Evolutionary conservation across 2,888 invertebrate species (phyloP), one percentile per base, ranked within the genome.

Genomic region (Palloptera scutellata): DNA sequence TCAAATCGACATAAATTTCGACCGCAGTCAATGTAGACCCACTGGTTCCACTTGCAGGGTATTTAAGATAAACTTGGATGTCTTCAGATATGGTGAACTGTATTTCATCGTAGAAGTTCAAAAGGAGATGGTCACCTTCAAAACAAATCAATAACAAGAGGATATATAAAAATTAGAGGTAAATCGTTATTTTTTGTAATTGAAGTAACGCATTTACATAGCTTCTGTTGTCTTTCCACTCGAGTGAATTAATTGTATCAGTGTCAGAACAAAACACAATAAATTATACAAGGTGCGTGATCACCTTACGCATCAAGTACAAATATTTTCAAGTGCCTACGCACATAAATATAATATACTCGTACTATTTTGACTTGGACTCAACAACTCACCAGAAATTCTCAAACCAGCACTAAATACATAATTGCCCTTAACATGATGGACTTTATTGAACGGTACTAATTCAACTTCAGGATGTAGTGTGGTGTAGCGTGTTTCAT

Each of bases 401-500:
- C 82, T 75, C 53, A 77, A 68, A 3, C 84, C 83, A 9, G 74
- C 57, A 3, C 74, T 77, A 68, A 83, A 83, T 0, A 80, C 77
- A 51, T 77, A 72, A 52, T 79, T 81, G n/a, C 83, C 83, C 62
- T 82, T 81, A n/a, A 77, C 76, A 70, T 83, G 78, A 61, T 75
- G 75, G 9, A 74, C 77, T 68, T 82, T 83, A 11, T 68, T 64
- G 59, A 83, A 76, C 2, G 73, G 40, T 3, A 57, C 67, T 12
- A 79, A 71, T 1, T 42, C 13, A 0, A 59, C 72, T 0, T 68
- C 64, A 42, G 82, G 82, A 76, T 82, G 43, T 0, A 69, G 43
- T 0, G 58, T 58, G 1, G 64, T 70, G 58, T 67, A 83, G 1
- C 83, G 78, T 1, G 64, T 75, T 0, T 74, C 77, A 64, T 81